Evolutionary conservation across 2,797 vertebrate species (phyloP).

Genomic region (Rhabdomys pumilio): DNA sequence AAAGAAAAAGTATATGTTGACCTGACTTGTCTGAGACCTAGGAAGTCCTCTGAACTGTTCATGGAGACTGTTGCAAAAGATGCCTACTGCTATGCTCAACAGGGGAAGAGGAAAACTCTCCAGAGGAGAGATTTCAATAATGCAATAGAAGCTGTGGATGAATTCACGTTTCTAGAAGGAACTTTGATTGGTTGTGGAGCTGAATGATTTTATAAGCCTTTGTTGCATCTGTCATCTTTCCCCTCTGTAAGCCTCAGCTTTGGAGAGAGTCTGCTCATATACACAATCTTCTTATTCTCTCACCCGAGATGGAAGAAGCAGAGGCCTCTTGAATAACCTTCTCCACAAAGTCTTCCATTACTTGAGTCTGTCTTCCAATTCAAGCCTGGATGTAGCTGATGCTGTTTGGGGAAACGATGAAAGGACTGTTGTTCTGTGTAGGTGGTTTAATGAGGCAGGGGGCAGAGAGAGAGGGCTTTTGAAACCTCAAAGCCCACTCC

Average conservation of each 20-base stretch:
- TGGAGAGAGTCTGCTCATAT: conserved; percentile 59
- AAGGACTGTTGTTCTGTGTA: conserved; percentile 30
- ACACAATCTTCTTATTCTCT: neutral
- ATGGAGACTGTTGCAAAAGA: conserved; percentile 98
- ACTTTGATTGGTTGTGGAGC: conserved; percentile 87
- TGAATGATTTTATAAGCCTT: conserved; percentile 23
- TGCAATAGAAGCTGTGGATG: conserved; percentile 97
- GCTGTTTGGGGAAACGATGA: conserved; percentile 4
- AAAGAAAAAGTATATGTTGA: neutral
- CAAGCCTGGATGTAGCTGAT: conserved; percentile 17
- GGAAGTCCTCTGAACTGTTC: conserved; percentile 91
- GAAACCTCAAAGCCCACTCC: neutral
- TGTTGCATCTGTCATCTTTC: conserved; percentile 13
- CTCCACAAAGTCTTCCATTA: conserved; percentile 68
- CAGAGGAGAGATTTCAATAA: conserved; percentile 98
- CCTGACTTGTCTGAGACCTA: too few relatives aligned
- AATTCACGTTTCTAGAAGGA: conserved; percentile 94
- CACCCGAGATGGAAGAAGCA: neutral
- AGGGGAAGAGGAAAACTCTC: conserved; percentile 97
- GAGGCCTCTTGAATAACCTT: conserved; percentile 29
- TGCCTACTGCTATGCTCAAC: conserved; percentile 95
- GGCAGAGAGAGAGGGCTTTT: neutral
- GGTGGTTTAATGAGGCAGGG: conserved; percentile 36
- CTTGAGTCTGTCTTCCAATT: conserved; percentile 69
- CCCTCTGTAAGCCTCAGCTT: conserved; percentile 45